phyloP scores from a whole-genome alignment of 2,113 vertebrate species.

The Lanius collurio region DNA sequence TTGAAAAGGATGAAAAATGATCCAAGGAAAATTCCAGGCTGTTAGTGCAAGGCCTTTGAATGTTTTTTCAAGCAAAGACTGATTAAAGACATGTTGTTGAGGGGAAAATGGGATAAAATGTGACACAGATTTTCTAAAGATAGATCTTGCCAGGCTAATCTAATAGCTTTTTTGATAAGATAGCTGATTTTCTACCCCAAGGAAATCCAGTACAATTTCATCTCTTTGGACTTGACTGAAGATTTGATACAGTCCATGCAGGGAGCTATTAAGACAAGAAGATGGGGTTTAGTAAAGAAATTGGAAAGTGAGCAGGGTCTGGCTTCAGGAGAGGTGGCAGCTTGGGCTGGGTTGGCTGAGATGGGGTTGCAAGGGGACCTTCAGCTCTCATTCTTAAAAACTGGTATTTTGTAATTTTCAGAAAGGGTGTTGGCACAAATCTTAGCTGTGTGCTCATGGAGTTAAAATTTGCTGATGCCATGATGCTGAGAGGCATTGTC shows the following conservation, averaged over 20 bases:
- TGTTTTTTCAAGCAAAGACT: slow-evolving; percentile 45
- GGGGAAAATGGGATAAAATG: slow-evolving; percentile 48
- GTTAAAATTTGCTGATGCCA: slow-evolving; percentile 53
- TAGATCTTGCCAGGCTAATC: slow-evolving; percentile 54
- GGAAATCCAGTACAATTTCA: slow-evolving; percentile 23
- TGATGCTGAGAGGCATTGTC: slow-evolving; percentile 43
- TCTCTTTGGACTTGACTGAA: slow-evolving; percentile 10
- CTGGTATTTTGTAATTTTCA: slow-evolving; percentile 27
- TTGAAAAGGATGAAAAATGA: slow-evolving; percentile 34
- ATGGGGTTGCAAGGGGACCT: neutral
- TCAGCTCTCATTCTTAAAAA: neutral
- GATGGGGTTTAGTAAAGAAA: neutral
- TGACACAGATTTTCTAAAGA: slow-evolving; percentile 64
- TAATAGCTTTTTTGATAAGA: slow-evolving; percentile 50
- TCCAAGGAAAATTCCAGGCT: slow-evolving; percentile 44
- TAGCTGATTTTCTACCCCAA: slow-evolving; percentile 46
- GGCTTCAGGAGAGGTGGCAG: neutral
- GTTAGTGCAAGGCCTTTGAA: neutral
- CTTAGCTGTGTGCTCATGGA: neutral
- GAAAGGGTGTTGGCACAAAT: slow-evolving; percentile 25
- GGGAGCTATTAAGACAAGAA: neutral
- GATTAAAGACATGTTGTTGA: slow-evolving; percentile 50
- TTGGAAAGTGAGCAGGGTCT: neutral
- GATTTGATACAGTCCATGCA: neutral
- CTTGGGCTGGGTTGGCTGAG: neutral